Conservation (phyloP, 2,113 vertebrate genomes). For the Copsychus sechellarum region DNA sequence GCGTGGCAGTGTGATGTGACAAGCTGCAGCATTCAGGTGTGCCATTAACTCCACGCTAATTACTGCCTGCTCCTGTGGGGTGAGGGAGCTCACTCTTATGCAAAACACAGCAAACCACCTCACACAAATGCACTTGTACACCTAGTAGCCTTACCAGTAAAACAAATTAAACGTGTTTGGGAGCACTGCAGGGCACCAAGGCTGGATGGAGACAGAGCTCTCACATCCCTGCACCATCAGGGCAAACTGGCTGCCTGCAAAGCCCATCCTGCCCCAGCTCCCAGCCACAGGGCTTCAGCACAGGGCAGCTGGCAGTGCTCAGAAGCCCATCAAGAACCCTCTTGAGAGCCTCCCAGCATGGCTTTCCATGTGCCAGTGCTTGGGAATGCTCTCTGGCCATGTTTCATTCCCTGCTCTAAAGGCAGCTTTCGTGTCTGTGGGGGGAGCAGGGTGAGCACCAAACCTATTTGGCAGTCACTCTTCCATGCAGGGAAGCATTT, state of each 20-base stretch:
- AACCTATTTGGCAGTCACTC: background rate
- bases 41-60: background rate
- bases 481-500: background rate
- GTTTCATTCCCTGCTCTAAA: background rate
- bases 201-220: background rate
- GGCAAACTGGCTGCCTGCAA: background rate
- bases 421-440: rapidly evolving
- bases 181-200: background rate
- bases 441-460: background rate
- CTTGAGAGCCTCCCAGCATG: background rate
- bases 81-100: background rate
- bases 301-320: background rate
- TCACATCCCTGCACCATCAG: background rate
- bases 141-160: background rate
- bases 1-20: background rate
- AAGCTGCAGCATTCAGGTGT: background rate
- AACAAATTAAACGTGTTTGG: background rate
- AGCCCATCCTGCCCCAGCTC: rapidly evolving
- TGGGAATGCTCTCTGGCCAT: rapidly evolving
- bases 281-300: background rate
- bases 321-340: background rate
- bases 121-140: background rate
- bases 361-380: rapidly evolving
- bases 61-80: background rate
- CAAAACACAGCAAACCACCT: background rate